phyloP scores from a whole-genome alignment of 2,797 vertebrate species.

The Austrolebias charrua region DNA sequence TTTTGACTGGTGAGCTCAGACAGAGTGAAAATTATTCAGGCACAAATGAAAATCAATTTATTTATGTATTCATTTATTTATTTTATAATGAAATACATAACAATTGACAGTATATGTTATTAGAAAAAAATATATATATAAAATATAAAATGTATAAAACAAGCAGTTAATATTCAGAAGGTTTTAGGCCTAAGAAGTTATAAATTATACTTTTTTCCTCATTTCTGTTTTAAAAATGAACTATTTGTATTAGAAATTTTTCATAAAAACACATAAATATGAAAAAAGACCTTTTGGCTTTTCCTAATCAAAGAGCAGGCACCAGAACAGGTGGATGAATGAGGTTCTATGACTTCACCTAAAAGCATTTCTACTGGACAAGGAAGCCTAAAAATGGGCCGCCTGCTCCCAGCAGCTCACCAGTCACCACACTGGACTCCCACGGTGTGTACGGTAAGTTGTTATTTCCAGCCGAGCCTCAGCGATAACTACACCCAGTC shows the following conservation, averaged over 20 bases:
- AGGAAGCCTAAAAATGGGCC: slow-evolving; percentile 22
- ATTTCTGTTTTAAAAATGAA: too few species aligned
- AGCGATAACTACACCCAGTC: slow-evolving; percentile 41
- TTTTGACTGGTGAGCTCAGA: background rate
- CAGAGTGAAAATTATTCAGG: background rate
- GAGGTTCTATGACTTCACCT: slow-evolving; percentile 13
- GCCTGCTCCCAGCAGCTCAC: background rate
- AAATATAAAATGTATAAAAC: too few species aligned
- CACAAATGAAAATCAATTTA: background rate
- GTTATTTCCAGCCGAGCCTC: slow-evolving; percentile 66
- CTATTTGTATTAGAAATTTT: background rate
- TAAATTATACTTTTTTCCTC: background rate
- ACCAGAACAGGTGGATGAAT: background rate
- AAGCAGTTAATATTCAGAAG: background rate
- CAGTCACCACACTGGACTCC: slow-evolving; percentile 30
- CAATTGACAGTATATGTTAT: too few species aligned
- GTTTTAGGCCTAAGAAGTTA: too few species aligned
- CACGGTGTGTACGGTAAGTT: slow-evolving; percentile 37
- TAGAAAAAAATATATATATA: too few species aligned
- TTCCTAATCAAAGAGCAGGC: background rate
- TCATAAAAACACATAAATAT: too few species aligned
- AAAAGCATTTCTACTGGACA: slow-evolving; percentile 7
- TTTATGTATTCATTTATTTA: too few species aligned
- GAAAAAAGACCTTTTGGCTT: too few species aligned
- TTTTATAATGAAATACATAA: too few species aligned